Base-by-base conservation (phyloP, 2,113 vertebrate genomes). In the Tursiops truncatus region DNA sequence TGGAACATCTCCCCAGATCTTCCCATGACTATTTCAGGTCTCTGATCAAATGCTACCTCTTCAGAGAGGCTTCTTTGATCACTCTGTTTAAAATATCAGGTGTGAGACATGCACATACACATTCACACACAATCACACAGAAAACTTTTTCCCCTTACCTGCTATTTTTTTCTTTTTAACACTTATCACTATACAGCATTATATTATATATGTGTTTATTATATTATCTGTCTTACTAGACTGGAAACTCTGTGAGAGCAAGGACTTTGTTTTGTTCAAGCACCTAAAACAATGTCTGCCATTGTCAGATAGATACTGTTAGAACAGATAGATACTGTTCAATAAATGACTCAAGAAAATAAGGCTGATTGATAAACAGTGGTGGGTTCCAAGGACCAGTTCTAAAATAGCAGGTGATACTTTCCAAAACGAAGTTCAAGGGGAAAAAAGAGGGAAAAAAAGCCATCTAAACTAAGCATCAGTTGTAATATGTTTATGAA, bases 381-480 rank as follows among this genome's bases (percentile, higher is more conserved):
- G 17, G 67, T 80, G 36, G 41, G 44, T 58, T 79, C 31, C 41
- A 90, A 94, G 74, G 92, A 89, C 38, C 33, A 82, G 58, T 86
- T 50, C 91, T 92, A 18, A 96, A 67, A 53, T 18, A 86, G n/a
- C 50, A 93, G 53, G 25, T 65, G 25, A 33, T 56, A 70, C 26
- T 98, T 95, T 95, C 63, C 50, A 97, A 53, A 95, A 95, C 41
- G 11, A 98, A 90, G 18, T 90, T 95, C 44, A 74, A 92, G 36
- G 12, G 50, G 50, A 17, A 53, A 58, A 58, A 21, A 41, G n/a
- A 62, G 47, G 13, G 11, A 80, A 76, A n/a, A 80, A 25, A 86
- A 21, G 47, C 38, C 28, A 94, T 95, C 44, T 93, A 91, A 96
- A 93, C 10, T 56, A 79, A n/a, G 18, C 31, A 91, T 92, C 53